Base-by-base conservation (phyloP, 1,140 invertebrate species). In the Daktulosphaira vitifoliae region DNA sequence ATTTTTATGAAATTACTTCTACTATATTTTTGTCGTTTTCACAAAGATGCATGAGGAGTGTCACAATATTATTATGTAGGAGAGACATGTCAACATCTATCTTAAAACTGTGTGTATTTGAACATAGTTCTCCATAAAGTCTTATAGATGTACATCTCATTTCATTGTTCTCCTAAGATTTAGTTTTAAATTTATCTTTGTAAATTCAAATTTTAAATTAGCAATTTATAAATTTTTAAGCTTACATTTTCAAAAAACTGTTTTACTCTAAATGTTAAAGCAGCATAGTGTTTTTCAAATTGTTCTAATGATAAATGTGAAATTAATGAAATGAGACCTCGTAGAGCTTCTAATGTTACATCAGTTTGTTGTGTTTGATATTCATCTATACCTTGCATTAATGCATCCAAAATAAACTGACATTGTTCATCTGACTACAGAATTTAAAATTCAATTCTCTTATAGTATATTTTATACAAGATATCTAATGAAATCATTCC, bases 181-280 rank as follows among this genome's bases (percentile, higher is more conserved):
- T 22, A 38, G 11, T 38, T 3, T 29, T 22, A 23, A 38, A 42
- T n/a, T 15, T n/a, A n/a, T n/a, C n/a, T n/a, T n/a, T n/a, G n/a
- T n/a, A n/a, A 37, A 37, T 7, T 13, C 33, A 37, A 11, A 33
- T 11, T 33, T 33, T 33, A 33, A 33, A 33, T 33, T 11, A 33
- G n/a, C n/a, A 33, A 33, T 33, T 33, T 11, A 33, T 6, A 33
- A 33, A 11, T 11, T 11, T 46, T 1, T 44, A 22, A 37, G 44
- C 42, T 22, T 22, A 62, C 56, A 33, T 62, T 62, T 5, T 62
- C 56, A 22, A 62, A 62, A 62, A 62, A 62, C n/a, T 62, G 56
- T 46, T 62, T 62, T 8, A 62, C 29, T 20, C 56, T 39, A 33
- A 33, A 62, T 33, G 25, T 62, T 3, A 62, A 22, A 15, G 56